Conservation (phyloP, 2,888 invertebrate species). For the Labia minor region DNA sequence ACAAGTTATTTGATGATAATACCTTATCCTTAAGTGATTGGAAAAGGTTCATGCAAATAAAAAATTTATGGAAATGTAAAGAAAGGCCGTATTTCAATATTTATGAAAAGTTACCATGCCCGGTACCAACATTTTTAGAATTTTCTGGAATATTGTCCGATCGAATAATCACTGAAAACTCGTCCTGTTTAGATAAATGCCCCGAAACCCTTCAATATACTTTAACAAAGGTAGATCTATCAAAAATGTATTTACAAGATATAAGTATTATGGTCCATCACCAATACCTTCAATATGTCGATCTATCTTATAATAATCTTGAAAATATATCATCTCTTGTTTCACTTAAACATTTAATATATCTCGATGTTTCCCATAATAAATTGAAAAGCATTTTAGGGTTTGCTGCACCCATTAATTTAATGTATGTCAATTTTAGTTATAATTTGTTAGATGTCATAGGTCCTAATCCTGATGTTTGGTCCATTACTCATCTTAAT, state of each 20-base stretch:
- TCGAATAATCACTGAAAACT: neutral
- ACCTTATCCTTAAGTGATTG: neutral
- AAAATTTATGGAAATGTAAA: neutral
- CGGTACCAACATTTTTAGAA: neutral
- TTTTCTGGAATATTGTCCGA: neutral
- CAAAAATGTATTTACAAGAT: neutral
- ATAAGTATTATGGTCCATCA: neutral
- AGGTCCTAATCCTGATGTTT: neutral
- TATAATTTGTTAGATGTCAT: neutral
- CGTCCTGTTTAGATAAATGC: neutral
- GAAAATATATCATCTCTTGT: neutral
- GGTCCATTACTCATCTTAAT: neutral
- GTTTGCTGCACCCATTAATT: neutral
- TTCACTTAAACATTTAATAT: neutral
- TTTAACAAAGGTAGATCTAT: neutral
- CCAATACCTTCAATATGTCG: neutral
- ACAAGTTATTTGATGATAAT: neutral
- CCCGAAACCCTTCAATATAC: neutral
- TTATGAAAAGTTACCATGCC: neutral
- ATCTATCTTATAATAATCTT: neutral
- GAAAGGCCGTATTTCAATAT: neutral
- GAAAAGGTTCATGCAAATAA: neutral
- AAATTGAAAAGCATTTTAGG: neutral
- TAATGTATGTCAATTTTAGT: neutral
- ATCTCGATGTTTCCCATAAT: slow-evolving; percentile 1